Evolutionary conservation across 1,140 invertebrate species (phyloP).

Genomic region (Microplitis demolitor): DNA sequence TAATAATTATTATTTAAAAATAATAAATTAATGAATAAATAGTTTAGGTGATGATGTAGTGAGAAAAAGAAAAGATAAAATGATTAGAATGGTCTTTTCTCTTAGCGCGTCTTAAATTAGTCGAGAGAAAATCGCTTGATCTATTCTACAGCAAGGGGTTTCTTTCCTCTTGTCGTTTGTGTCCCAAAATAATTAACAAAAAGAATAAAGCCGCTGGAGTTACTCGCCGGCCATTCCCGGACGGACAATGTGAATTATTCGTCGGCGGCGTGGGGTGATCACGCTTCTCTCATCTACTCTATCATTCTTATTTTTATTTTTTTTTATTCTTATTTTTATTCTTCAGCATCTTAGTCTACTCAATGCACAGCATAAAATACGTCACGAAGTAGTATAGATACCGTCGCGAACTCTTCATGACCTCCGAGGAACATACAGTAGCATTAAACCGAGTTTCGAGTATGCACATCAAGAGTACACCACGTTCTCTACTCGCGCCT

Average conservation of each 20-base stretch:
- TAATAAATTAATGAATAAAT: too few relatives aligned
- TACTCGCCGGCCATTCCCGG: constrained; percentile 47
- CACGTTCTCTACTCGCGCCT: too few relatives aligned
- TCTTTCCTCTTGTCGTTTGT: constrained; percentile 53
- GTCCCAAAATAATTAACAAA: constrained; percentile 63
- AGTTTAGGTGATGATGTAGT: too few relatives aligned
- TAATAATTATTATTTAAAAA: too few relatives aligned
- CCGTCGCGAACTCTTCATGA: background rate
- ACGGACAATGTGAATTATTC: constrained; percentile 64
- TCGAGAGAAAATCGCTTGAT: constrained; percentile 57
- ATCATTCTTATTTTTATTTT: constrained; percentile 3
- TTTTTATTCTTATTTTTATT: constrained; percentile 5
- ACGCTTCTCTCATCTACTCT: background rate
- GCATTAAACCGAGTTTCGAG: too few relatives aligned
- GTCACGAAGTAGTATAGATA: background rate
- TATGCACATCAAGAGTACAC: too few relatives aligned
- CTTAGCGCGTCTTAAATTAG: constrained; percentile 52
- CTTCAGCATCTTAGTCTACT: background rate
- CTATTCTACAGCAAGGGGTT: constrained; percentile 54
- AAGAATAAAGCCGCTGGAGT: constrained; percentile 50
- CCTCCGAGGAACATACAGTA: too few relatives aligned
- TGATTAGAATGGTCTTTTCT: background rate
- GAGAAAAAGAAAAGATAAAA: background rate
- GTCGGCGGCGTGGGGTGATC: constrained; percentile 53
- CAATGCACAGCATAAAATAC: background rate